phyloP scores from a whole-genome alignment of 2,113 vertebrate species.

The Ascaphus truei region DNA sequence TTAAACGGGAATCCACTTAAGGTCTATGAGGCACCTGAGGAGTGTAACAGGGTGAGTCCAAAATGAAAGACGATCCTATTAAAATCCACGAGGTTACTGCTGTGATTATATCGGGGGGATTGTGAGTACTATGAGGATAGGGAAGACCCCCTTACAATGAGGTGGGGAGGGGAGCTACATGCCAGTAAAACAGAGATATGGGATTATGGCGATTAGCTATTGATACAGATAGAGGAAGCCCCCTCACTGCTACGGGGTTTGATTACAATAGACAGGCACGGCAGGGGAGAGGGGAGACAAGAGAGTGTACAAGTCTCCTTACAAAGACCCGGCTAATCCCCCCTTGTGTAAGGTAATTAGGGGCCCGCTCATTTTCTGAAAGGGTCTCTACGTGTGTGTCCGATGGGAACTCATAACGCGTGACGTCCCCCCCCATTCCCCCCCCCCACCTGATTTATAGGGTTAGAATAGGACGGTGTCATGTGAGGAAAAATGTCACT shows the following conservation, averaged over 20 bases:
- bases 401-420: conserved; percentile 12
- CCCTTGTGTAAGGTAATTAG: conserved; percentile 35
- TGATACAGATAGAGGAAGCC: conserved; percentile 25
- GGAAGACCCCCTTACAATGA: not conserved
- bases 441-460: conserved; percentile 24
- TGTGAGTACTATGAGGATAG: too few relatives aligned
- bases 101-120: too few relatives aligned
- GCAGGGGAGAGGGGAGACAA: conserved; percentile 4
- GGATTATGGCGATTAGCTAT: conserved; percentile 28
- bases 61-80: too few relatives aligned
- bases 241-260: conserved; percentile 25
- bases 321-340: conserved; percentile 27
- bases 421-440: too few relatives aligned
- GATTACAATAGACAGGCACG: conserved; percentile 22
- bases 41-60: too few relatives aligned
- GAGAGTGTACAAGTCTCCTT: conserved; percentile 11
- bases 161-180: not conserved
- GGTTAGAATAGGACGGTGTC: conserved; percentile 9
- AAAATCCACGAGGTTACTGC: too few relatives aligned
- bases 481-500: not conserved
- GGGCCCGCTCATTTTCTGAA: conserved; percentile 6
- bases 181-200: not conserved
- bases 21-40: too few relatives aligned
- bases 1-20: too few relatives aligned
- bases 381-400: conserved; percentile 16